These are phyloP conservation scores for Indicator indicator DNA, from an alignment of 2,113 vertebrate species.

Conservation along the genomic window DNA sequence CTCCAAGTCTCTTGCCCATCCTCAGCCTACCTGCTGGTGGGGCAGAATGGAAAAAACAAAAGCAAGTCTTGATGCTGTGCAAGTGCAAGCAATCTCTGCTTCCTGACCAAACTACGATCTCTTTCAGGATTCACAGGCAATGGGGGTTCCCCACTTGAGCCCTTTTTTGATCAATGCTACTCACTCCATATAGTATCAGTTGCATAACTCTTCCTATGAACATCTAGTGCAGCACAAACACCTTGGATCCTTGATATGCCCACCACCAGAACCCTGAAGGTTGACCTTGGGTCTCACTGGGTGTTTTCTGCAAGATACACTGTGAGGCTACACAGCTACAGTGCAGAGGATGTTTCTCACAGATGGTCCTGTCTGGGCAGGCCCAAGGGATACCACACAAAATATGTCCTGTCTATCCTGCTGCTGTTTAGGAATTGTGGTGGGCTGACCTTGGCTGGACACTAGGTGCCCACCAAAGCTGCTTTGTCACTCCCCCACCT, in stretches of 20 bases:
- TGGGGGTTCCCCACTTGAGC: background rate
- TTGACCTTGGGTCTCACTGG: background rate
- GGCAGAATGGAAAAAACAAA: background rate
- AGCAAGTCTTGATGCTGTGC: background rate
- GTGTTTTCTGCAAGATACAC: background rate
- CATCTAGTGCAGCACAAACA: background rate
- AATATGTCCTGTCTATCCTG: background rate
- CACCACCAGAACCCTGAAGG: background rate
- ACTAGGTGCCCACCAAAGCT: background rate
- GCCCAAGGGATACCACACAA: background rate
- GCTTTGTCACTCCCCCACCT: background rate
- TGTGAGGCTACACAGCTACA: background rate
- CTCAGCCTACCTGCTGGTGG: background rate
- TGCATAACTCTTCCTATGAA: background rate
- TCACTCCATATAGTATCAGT: rapidly evolving
- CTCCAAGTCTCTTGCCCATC: background rate
- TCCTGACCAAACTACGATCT: background rate
- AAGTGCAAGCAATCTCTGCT: background rate
- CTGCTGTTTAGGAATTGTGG: background rate
- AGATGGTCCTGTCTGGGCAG: background rate
- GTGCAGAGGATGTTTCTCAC: background rate
- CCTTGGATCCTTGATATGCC: background rate
- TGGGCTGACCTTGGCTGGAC: background rate
- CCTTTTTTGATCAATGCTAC: rapidly evolving
- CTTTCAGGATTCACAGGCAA: background rate